A percentile compares a stretch with the other conserved stretches of the same genome.
phyloP scores from a whole-genome alignment of 2,113 vertebrate species.

The Mugil cephalus region DNA sequence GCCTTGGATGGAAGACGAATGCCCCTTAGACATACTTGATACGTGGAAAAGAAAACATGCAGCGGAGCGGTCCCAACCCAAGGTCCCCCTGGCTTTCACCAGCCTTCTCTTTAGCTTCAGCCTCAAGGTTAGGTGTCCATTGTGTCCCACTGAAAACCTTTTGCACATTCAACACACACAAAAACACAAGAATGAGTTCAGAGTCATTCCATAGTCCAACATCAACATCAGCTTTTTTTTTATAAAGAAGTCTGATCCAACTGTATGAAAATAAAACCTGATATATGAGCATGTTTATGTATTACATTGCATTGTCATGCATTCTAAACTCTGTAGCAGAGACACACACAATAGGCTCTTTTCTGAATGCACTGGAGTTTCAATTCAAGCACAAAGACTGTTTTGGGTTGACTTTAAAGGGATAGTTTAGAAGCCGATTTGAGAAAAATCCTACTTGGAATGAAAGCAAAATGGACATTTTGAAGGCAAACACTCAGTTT shows the following conservation, averaged over 20 bases:
- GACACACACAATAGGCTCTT: constrained; percentile 50
- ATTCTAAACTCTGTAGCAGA: constrained; percentile 37
- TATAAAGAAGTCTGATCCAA: too few relatives aligned
- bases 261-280: too few relatives aligned
- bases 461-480: not conserved
- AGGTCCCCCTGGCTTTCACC: too few relatives aligned
- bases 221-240: too few relatives aligned
- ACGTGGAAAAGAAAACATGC: too few relatives aligned
- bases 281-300: too few relatives aligned
- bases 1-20: not conserved
- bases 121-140: not conserved
- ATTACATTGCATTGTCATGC: too few relatives aligned
- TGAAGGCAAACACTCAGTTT: not conserved
- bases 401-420: constrained; percentile 17
- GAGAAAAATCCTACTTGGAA: not conserved
- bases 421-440: constrained; percentile 8
- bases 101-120: too few relatives aligned
- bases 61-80: too few relatives aligned
- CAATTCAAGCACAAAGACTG: constrained; percentile 26
- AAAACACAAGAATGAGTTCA: constrained; percentile 4
- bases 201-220: constrained; percentile 1
- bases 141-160: not conserved
- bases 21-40: too few relatives aligned
- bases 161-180: not conserved
- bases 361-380: constrained; percentile 40